Conservation (phyloP, 2,888 invertebrate species). For the Antheraea assamensis region DNA sequence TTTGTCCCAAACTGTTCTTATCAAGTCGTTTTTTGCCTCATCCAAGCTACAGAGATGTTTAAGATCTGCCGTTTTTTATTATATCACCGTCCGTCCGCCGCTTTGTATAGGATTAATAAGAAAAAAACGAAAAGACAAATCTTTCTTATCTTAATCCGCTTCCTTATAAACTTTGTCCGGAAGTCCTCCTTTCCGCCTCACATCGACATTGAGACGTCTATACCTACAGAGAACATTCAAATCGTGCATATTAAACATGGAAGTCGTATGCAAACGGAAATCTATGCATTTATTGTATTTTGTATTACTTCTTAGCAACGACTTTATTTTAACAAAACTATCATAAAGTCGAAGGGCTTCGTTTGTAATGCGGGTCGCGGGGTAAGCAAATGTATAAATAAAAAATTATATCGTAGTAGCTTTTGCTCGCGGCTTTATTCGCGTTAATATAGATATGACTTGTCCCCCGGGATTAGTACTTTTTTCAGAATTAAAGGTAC, state of each 20-base stretch:
- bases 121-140: conserved; percentile 17
- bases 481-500: too few relatives aligned
- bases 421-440: too few relatives aligned
- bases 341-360: too few relatives aligned
- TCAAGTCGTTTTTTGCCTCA: not conserved
- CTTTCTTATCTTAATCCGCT: conserved; percentile 13
- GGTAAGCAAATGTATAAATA: too few relatives aligned
- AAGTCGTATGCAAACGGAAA: conserved; percentile 5
- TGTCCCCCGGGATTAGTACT: too few relatives aligned
- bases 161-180: conserved; percentile 12
- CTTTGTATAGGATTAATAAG: conserved; percentile 14
- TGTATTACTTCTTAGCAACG: not conserved
- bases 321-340: too few relatives aligned
- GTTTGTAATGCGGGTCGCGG: too few relatives aligned
- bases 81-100: not conserved
- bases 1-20: not conserved
- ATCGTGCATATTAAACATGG: not conserved
- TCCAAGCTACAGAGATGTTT: not conserved
- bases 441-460: too few relatives aligned
- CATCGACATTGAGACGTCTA: conserved; percentile 4
- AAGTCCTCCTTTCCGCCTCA: conserved; percentile 3
- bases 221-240: conserved; percentile 1
- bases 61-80: not conserved
- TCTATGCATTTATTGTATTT: not conserved
- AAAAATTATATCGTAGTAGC: too few relatives aligned